Conservation (phyloP, 2,888 invertebrate genomes). For the Homarus gammarus region DNA sequence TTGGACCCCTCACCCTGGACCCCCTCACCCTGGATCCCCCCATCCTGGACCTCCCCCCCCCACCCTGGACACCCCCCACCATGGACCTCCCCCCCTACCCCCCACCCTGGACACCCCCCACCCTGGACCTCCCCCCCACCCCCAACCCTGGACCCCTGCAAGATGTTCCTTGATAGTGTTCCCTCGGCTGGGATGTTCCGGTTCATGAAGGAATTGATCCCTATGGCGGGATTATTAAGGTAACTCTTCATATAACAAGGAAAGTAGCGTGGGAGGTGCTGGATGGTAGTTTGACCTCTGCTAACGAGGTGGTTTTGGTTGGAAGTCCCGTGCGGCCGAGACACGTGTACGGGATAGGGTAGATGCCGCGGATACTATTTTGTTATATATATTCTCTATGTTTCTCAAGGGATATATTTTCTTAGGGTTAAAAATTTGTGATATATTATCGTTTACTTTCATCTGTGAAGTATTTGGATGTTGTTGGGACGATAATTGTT, state of each 20-base stretch:
- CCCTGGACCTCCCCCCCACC: no score
- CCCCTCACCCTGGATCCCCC: no score
- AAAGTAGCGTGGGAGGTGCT: background rate
- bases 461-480: no score
- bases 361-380: background rate
- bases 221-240: constrained; percentile 13
- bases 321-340: constrained; percentile 12
- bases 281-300: constrained; percentile 24
- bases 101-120: no score
- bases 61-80: no score
- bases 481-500: no score
- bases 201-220: background rate
- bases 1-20: no score
- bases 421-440: background rate
- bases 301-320: background rate
- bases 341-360: constrained; percentile 48
- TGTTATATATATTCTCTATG: background rate
- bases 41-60: no score
- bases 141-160: no score
- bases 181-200: background rate
- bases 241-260: constrained; percentile 34
- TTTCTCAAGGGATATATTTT: background rate
- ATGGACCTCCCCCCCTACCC: no score
- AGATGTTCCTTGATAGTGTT: background rate
- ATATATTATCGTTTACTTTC: background rate